Evolutionary conservation across 2,113 vertebrate genomes (phyloP).

Genomic region (Paratilapia polleni): DNA sequence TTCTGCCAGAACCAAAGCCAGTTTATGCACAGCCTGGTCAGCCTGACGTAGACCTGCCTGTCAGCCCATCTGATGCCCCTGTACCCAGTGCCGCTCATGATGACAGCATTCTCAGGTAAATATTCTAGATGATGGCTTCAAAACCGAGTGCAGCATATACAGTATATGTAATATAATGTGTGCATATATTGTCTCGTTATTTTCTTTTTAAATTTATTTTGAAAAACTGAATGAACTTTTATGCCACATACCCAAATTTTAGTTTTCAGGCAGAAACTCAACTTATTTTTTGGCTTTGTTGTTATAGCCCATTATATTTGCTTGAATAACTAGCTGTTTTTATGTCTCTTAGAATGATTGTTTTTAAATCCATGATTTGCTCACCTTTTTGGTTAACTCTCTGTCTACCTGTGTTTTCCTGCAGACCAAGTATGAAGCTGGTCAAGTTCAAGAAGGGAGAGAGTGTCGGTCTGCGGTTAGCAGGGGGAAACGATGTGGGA

Average conservation of each 20-base stretch:
- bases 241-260: background rate
- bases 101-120: constrained; percentile 93
- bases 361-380: constrained; percentile 16
- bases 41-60: constrained; percentile 97
- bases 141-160: background rate
- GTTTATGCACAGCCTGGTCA: constrained; percentile 98
- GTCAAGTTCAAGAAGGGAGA: constrained; percentile 99
- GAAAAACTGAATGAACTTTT: background rate
- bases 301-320: background rate
- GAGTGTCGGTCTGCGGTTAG: constrained; percentile 94
- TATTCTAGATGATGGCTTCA: background rate
- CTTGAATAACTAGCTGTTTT: background rate
- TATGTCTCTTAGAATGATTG: background rate
- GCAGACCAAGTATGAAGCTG: constrained; percentile 98
- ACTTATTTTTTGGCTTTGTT: background rate
- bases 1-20: constrained; percentile 92
- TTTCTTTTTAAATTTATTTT: background rate
- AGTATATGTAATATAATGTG: background rate
- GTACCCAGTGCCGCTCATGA: constrained; percentile 92
- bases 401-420: constrained; percentile 23
- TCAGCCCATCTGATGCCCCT: constrained; percentile 95
- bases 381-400: constrained; percentile 10
- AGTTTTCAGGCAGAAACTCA: background rate
- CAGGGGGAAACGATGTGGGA: constrained; percentile 98
- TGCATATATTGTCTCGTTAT: background rate